phyloP scores from a whole-genome alignment of 2,797 vertebrate genomes.

The Eutrigla gurnardus region DNA sequence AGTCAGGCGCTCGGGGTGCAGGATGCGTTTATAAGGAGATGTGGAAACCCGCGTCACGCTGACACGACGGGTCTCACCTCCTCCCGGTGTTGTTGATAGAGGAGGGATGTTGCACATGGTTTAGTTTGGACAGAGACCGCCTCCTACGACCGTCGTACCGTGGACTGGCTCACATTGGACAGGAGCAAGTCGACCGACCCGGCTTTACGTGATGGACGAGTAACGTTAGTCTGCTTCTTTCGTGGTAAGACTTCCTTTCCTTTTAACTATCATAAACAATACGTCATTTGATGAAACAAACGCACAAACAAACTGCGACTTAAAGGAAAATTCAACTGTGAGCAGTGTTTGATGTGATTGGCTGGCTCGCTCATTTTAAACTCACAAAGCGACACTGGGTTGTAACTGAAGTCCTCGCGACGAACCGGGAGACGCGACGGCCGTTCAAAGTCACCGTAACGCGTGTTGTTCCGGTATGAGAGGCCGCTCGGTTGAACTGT shows the following conservation, averaged over 20 bases:
- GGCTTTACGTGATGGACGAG: not conserved
- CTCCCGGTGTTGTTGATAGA: conserved; percentile 67
- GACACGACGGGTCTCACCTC: conserved; percentile 60
- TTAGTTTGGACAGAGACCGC: conserved; percentile 33
- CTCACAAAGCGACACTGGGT: too few relatives aligned
- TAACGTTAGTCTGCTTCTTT: not conserved
- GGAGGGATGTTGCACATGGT: conserved; percentile 71
- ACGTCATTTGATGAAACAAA: not conserved
- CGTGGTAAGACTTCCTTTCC: not conserved
- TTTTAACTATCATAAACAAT: not conserved
- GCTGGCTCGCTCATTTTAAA: too few relatives aligned
- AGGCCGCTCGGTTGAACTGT: not conserved
- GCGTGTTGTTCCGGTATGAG: not conserved
- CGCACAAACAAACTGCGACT: not conserved
- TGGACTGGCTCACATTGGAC: not conserved
- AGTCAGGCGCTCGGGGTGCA: conserved; percentile 34
- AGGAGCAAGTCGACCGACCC: not conserved
- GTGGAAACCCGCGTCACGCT: conserved; percentile 70
- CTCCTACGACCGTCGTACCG: not conserved
- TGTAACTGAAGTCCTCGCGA: not conserved
- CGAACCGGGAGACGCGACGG: not conserved
- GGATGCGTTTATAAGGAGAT: conserved; percentile 70
- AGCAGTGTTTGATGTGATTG: not conserved
- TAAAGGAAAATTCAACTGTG: not conserved
- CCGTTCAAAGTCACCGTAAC: too few relatives aligned